These are phyloP conservation scores for Exaiptasia diaphana DNA, from an alignment of 64 coral and sea anemone species.

Conservation along the genomic window DNA sequence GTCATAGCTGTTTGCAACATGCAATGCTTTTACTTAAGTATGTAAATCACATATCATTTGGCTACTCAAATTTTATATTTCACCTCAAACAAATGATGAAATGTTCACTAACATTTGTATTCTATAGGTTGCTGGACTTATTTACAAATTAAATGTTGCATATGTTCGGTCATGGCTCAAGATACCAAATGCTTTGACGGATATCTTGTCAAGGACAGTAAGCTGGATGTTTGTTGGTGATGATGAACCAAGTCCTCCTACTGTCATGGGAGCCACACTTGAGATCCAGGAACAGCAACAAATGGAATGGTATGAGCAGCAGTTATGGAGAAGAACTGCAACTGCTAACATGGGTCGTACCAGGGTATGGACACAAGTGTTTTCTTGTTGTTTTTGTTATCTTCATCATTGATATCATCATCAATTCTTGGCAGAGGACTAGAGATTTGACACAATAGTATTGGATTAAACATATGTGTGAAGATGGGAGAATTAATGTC, in stretches of 20 bases:
- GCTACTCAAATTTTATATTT: too few species aligned
- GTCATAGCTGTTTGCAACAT: too few species aligned
- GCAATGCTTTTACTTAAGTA: too few species aligned
- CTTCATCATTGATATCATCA: too few species aligned
- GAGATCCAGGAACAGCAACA: constrained; percentile 84
- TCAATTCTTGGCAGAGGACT: too few species aligned
- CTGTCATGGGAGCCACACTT: constrained; percentile 67
- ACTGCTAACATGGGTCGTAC: constrained; percentile 34
- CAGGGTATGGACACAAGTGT: not conserved
- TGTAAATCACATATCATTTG: too few species aligned
- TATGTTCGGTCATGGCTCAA: constrained; percentile 55
- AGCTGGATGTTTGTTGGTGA: constrained; percentile 31
- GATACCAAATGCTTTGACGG: not conserved
- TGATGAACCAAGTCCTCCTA: not conserved
- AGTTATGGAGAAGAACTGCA: constrained; percentile 56
- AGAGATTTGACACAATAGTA: too few species aligned
- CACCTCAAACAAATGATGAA: too few species aligned
- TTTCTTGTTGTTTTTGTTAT: not conserved
- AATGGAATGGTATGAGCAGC: constrained; percentile 75
- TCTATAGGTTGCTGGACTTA: constrained; percentile 35
- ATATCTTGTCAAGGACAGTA: constrained; percentile 18
- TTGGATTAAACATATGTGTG: too few species aligned
- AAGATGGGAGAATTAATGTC: too few species aligned
- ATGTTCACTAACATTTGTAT: not conserved
- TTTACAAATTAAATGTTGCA: constrained; percentile 48